Evolutionary conservation across 2,113 vertebrate species (phyloP), one percentile per base, ranked within the genome.

Genomic region (Spheniscus mendiculus): DNA sequence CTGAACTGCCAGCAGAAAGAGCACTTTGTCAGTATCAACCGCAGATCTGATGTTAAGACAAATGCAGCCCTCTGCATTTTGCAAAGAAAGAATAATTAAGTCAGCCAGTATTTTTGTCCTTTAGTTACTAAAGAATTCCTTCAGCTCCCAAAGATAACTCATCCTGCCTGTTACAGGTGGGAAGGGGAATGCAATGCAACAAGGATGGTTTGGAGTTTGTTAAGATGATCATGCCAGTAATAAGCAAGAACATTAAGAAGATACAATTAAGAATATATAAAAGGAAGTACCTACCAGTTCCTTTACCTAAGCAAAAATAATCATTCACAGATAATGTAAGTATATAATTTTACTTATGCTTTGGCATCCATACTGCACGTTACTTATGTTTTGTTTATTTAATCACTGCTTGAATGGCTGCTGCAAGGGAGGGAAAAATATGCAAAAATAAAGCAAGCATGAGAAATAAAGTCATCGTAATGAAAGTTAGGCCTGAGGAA

Each of bases 1-100:
- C 91, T 81, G 91, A 96, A 97, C 97, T 95, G 93, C 87, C 97
- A 97, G 96, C 93, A 97, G 93, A 90, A 97, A 97, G 90, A 95
- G 86, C 87, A 89, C 92, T 97, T 81, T 96, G 89, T 92, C 94
- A 92, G 71, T 71, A 95, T 94, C 97, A 95, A 93, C 96, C 97
- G 83, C 83, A 95, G 89, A 89, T 97, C 80, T 86, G 62, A 95
- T 93, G 97, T 94, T 80, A 96, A 97, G 90, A 95, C 94, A 97
- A 98, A 97, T 42, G 87, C 71, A 94, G 84, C 88, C 45, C 86
- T 55, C 87, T 77, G 92, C 81, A 89, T 63, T 93, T 81, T 70
- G 76, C 32, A 63, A 81, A 59, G 56, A 56, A 14, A 52, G 65
- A 89, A 61, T 36, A 45, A 91, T 29, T 38, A 69, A 87, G 40